Conservation (phyloP, 1,140 invertebrate species). For the Sesamia nonagrioides region DNA sequence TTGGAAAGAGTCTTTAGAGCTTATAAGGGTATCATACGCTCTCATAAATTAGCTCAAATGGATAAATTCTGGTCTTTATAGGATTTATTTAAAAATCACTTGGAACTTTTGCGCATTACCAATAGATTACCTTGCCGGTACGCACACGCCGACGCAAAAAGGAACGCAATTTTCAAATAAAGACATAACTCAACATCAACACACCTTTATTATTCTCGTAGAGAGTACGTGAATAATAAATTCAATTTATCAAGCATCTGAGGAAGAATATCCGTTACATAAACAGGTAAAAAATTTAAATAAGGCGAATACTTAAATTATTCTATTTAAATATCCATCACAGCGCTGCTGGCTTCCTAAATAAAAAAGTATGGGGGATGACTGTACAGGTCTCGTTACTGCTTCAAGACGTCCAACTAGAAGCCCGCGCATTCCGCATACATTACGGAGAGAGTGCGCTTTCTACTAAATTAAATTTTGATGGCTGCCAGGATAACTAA, state of each 20-base stretch:
- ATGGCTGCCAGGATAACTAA: conserved; percentile 65
- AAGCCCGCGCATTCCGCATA: conserved; percentile 68
- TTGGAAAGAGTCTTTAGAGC: neutral
- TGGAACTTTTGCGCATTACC: neutral
- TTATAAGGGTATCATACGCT: neutral
- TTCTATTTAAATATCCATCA: conserved; percentile 28
- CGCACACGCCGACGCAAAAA: conserved; percentile 7
- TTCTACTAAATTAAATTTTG: conserved; percentile 83
- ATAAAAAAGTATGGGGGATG: conserved; percentile 56
- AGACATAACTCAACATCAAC: conserved; percentile 41
- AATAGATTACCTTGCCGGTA: neutral
- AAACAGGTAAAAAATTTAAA: conserved; percentile 45
- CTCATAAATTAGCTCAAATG: neutral
- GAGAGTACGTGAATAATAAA: conserved; percentile 34
- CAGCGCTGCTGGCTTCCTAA: conserved; percentile 52
- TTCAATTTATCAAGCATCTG: conserved; percentile 42
- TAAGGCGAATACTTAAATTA: conserved; percentile 26
- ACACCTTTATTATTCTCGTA: conserved; percentile 7
- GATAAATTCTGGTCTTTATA: neutral
- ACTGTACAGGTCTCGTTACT: conserved; percentile 30
- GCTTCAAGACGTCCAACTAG: conserved; percentile 50
- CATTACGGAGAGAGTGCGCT: conserved; percentile 77
- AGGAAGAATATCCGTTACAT: conserved; percentile 18
- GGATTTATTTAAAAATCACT: neutral
- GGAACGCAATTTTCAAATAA: conserved; percentile 45